Evolutionary conservation across 2,113 vertebrate genomes (phyloP).

Genomic region (Peromyscus polionotus): DNA sequence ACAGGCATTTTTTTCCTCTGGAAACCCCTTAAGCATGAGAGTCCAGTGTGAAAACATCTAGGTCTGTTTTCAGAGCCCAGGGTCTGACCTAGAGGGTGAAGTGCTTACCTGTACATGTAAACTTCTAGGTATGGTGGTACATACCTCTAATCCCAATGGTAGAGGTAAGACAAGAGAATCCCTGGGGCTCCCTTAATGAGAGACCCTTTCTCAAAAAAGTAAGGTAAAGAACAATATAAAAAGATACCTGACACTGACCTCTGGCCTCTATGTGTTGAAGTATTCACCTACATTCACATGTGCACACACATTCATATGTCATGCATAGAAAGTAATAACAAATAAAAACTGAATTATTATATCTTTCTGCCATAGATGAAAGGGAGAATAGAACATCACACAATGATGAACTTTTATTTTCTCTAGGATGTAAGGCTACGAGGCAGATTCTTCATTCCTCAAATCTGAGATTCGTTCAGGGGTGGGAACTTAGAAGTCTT

Average conservation of each 20-base stretch:
- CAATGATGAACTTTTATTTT: conserved; percentile 19
- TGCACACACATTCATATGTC: neutral
- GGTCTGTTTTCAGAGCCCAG: neutral
- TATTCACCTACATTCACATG: neutral
- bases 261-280: neutral
- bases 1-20: neutral
- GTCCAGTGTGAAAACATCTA: neutral
- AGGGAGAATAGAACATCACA: neutral
- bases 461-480: neutral
- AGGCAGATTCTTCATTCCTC: neutral
- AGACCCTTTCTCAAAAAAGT: too few relatives aligned
- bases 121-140: neutral
- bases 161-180: too few relatives aligned
- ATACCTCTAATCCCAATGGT: neutral
- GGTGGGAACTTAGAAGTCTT: neutral
- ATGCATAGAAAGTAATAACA: neutral
- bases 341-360: neutral
- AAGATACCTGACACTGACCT: neutral
- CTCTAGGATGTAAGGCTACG: neutral
- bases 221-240: neutral
- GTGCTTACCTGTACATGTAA: neutral
- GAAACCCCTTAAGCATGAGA: neutral
- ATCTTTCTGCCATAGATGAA: neutral
- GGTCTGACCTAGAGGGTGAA: neutral
- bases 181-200: neutral